Conservation (phyloP, 1,140 invertebrate species). For the Camponotus pennsylvanicus region DNA sequence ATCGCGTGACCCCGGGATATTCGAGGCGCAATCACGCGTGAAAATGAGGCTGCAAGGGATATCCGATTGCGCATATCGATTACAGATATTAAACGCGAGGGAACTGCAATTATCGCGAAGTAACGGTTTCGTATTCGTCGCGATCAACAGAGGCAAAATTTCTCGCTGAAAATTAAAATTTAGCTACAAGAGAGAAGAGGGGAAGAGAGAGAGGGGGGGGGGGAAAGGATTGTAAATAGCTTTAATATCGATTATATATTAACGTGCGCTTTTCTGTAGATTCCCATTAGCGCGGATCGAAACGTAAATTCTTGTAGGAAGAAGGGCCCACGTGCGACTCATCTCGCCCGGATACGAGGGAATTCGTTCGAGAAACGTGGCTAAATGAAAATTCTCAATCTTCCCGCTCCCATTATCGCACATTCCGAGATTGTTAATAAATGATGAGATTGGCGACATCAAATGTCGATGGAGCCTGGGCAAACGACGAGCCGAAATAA, state of each 20-base stretch:
- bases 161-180: neutral
- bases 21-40: slow-evolving; percentile 15
- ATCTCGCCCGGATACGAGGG: slow-evolving; percentile 7
- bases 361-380: slow-evolving; percentile 49
- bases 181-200: neutral
- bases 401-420: neutral
- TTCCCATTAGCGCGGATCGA: slow-evolving; percentile 29
- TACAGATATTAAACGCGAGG: slow-evolving; percentile 1
- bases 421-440: slow-evolving; percentile 52
- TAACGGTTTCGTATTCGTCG: neutral
- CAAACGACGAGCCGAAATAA: neutral
- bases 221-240: neutral
- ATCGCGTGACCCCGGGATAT: slow-evolving; percentile 11
- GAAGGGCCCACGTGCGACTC: slow-evolving; percentile 35
- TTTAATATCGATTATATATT: slow-evolving; percentile 26
- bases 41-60: slow-evolving; percentile 1
- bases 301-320: slow-evolving; percentile 34
- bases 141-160: neutral
- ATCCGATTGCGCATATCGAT: neutral
- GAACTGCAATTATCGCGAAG: neutral
- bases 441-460: slow-evolving; percentile 44
- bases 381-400: slow-evolving; percentile 62
- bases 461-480: neutral
- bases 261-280: slow-evolving; percentile 7
- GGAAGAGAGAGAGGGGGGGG: neutral